Evolutionary conservation across 1,140 invertebrate genomes (phyloP).

Genomic region (Calosoma granatense): DNA sequence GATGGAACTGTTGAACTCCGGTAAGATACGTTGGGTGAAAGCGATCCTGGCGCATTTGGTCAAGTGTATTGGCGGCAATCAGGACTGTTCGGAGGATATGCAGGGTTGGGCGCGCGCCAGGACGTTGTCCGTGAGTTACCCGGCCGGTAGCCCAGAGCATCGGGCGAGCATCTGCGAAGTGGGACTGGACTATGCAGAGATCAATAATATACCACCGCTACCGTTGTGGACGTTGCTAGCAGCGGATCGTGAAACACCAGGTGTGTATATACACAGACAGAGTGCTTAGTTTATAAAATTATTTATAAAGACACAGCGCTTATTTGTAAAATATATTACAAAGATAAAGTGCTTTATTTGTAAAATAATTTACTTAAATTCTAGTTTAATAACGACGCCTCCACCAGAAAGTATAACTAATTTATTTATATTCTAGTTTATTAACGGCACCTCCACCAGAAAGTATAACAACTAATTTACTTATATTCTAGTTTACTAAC

Average conservation of each 20-base stretch:
- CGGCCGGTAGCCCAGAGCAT: conserved; percentile 43
- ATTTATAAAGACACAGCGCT: too few species aligned
- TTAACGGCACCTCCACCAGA: too few species aligned
- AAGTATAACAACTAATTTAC: too few species aligned
- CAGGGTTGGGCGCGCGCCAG: conserved; percentile 73
- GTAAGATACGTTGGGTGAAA: conserved; percentile 95
- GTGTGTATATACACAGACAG: conserved; percentile 25
- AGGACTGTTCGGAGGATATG: conserved; percentile 34
- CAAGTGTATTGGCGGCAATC: conserved; percentile 61
- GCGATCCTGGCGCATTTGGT: conserved; percentile 95
- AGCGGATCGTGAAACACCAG: conserved; percentile 75
- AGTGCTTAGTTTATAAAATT: background rate
- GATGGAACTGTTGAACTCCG: conserved; percentile 97
- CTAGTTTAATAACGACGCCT: too few species aligned
- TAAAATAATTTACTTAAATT: too few species aligned
- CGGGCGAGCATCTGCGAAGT: conserved; percentile 40
- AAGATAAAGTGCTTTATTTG: too few species aligned
- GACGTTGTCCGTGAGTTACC: conserved; percentile 79
- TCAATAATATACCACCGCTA: conserved; percentile 90
- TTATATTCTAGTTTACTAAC: too few species aligned
- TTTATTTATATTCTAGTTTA: too few species aligned
- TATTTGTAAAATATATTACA: too few species aligned
- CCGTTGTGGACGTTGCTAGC: conserved; percentile 92
- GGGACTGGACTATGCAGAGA: conserved; percentile 89
- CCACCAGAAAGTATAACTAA: too few species aligned